Percentiles rank a stretch among this genome's conserved stretches.
Evolutionary conservation across 2,797 vertebrate species (phyloP).

Genomic region (Anguilla anguilla): DNA sequence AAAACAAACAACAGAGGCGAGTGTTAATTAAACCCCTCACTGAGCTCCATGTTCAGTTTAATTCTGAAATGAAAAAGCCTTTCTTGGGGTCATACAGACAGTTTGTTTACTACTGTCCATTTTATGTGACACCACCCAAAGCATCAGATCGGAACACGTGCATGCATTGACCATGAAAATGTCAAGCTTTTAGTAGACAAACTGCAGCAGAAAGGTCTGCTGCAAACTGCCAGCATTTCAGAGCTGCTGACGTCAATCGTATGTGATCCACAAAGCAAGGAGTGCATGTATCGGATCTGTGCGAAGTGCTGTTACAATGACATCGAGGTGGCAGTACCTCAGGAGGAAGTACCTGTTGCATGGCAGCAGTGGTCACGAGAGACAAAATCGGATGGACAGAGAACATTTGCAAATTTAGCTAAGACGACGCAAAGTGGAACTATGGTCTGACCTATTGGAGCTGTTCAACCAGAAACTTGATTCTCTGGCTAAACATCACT

Average conservation of each 20-base stretch:
- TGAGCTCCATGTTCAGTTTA: conserved; percentile 32
- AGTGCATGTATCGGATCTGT: too few relatives aligned
- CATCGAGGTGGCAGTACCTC: conserved; percentile 14
- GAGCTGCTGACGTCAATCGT: too few relatives aligned
- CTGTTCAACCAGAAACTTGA: conserved; percentile 31
- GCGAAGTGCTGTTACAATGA: too few relatives aligned
- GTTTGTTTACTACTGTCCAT: conserved; percentile 31
- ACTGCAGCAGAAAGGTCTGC: conserved; percentile 6
- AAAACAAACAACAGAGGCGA: conserved; percentile 32
- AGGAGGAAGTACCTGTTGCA: background rate
- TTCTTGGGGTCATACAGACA: conserved; percentile 32
- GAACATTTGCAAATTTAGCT: conserved; percentile 7
- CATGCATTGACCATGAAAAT: conserved; percentile 34
- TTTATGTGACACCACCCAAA: conserved; percentile 31
- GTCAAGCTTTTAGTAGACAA: conserved; percentile 18
- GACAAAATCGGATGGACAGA: conserved; percentile 23
- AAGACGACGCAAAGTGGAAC: conserved; percentile 33
- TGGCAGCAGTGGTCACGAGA: conserved; percentile 35
- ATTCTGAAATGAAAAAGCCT: conserved; percentile 32
- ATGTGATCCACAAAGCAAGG: too few relatives aligned
- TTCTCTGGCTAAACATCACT: conserved; percentile 28
- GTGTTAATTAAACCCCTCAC: conserved; percentile 33
- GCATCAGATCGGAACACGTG: conserved; percentile 30
- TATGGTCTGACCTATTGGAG: conserved; percentile 18
- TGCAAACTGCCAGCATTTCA: too few relatives aligned